Base-by-base conservation (phyloP, 2,113 vertebrate species). In the Crotalus helleri region DNA sequence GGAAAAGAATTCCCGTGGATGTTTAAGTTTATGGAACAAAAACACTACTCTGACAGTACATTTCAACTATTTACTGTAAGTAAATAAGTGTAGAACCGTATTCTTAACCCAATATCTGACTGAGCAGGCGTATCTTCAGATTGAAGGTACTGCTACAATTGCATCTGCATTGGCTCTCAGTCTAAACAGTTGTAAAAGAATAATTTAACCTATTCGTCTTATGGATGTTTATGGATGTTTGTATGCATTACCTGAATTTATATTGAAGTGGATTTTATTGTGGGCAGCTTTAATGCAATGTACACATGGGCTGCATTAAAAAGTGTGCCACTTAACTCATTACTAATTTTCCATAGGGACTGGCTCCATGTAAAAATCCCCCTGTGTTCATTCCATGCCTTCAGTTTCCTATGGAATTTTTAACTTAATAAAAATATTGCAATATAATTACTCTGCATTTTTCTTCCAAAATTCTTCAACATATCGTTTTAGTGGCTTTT, bases 341-440 rank as follows among this genome's bases (percentile, higher is more conserved):
- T 95, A 97, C 89, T 97, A 95, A 93, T 91, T 95, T 85, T 93
- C 95, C 94, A 88, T 94, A 91, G 93, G 89, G 21, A 95, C 91
- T 93, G 88, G n/a, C 93, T 87, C 0, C 88, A 93, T 74, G 33
- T 17, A 89, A 93, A 86, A 88, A 91, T 92, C 74, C 89, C 90
- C 51, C 59, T 61, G 94, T 88, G 51, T 44, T 95, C 94, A 95
- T 51, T 85, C 85, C 95, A 58, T 61, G 91, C 92, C 54, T 96
- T 96, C 93, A 96, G 94, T 97, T 94, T 94, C 90, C 94, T 93
- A 89, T 46, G 29, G 93, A 85, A 95, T 94, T 94, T 92, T 92
- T 93, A 94, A 96, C 94, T 96, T 90, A 97, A 97, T 97, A 98
- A 98, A 97, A 90, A 17, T 1, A 9, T 39, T 92, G 91, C 74